These are phyloP conservation scores for Hemithea aestivaria DNA, from an alignment of 2,888 invertebrate genomes.

Conservation along the genomic window DNA sequence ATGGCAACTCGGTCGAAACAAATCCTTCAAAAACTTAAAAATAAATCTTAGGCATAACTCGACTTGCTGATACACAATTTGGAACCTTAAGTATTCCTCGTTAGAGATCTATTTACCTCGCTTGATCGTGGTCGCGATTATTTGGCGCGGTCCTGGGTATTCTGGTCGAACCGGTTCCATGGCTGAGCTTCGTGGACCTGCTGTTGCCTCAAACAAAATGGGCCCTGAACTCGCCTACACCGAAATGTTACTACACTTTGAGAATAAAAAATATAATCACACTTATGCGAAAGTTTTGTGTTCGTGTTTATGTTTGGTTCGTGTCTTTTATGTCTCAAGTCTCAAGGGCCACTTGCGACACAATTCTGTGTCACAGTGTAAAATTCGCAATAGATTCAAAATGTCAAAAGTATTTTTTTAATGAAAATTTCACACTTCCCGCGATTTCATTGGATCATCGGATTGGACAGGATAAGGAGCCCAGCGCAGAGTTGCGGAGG, in stretches of 20 bases:
- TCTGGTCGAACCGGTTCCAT: slow-evolving; percentile 73
- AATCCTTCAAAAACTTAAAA: slow-evolving; percentile 27
- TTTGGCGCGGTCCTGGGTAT: slow-evolving; percentile 56
- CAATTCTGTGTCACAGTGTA: no score
- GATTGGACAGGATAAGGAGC: no score
- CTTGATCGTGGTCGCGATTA: slow-evolving; percentile 43
- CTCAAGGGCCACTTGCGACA: no score
- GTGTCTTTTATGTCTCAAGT: no score
- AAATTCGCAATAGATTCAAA: no score
- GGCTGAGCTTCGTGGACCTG: slow-evolving; percentile 68
- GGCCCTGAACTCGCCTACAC: slow-evolving; percentile 58
- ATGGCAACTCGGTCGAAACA: slow-evolving; percentile 22
- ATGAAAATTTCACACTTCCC: no score
- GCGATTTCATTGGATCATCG: no score
- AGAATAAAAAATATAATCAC: no score
- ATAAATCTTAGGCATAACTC: slow-evolving; percentile 12
- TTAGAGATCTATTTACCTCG: slow-evolving; percentile 18
- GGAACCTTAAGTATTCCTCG: slow-evolving; percentile 13
- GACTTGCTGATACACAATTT: slow-evolving; percentile 9
- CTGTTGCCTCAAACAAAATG: slow-evolving; percentile 69
- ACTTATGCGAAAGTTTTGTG: no score
- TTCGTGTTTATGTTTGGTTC: no score
- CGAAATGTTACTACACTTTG: slow-evolving; percentile 55
- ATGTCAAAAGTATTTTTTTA: no score
- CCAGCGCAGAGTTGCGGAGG: no score